Evolutionary conservation across 2,888 invertebrate species (phyloP).

Genomic region (Podotricha telesiphe): DNA sequence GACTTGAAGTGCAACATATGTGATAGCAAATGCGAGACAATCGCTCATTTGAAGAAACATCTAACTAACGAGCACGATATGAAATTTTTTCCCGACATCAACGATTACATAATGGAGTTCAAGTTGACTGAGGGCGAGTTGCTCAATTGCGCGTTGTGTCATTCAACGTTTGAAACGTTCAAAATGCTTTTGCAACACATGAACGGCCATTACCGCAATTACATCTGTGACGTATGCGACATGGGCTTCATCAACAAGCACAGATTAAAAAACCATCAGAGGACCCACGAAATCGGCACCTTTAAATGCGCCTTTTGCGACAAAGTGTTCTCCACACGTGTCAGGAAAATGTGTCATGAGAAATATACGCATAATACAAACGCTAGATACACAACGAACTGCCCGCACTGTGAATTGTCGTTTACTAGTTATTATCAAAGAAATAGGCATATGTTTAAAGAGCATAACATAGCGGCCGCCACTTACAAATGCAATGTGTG

Average conservation of each 20-base stretch:
- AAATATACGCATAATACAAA: constrained; percentile 69
- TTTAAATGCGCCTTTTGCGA: constrained; percentile 71
- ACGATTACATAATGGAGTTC: constrained; percentile 71
- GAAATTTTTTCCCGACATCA: constrained; percentile 64
- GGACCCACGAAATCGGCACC: constrained; percentile 65
- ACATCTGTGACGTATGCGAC: constrained; percentile 70
- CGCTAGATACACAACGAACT: constrained; percentile 68
- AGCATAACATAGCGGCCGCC: constrained; percentile 66
- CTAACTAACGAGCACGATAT: constrained; percentile 61
- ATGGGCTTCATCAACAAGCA: constrained; percentile 71
- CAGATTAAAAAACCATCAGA: constrained; percentile 64
- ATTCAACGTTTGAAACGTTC: constrained; percentile 69
- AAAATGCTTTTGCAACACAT: constrained; percentile 74
- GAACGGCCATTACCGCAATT: constrained; percentile 75
- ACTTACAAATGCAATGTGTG: constrained; percentile 74
- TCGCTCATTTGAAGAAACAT: constrained; percentile 62
- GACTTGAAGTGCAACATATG: constrained; percentile 66
- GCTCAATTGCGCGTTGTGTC: constrained; percentile 66
- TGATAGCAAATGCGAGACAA: constrained; percentile 50
- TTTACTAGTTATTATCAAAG: constrained; percentile 73
- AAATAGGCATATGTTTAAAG: constrained; percentile 69
- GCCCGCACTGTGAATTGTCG: constrained; percentile 68
- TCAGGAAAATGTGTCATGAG: constrained; percentile 67
- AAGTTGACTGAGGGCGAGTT: constrained; percentile 61
- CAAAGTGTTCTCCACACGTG: constrained; percentile 65